These are phyloP conservation scores for Cyprinodon diabolis DNA, from an alignment of 2,797 vertebrate species.

Conservation along the genomic window DNA sequence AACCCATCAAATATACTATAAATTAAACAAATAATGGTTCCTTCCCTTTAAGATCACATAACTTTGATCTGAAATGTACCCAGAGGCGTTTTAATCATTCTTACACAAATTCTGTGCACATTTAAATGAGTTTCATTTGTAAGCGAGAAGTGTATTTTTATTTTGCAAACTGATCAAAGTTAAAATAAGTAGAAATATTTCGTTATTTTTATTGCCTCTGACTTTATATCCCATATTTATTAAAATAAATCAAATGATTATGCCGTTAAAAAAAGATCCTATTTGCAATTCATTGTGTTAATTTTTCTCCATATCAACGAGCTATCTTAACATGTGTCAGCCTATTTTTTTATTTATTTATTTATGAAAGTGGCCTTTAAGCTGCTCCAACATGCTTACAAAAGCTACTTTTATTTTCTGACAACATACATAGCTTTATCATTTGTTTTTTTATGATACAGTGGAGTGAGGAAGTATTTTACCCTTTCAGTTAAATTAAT, in stretches of 20 bases:
- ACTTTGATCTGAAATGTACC: neutral
- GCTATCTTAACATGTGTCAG: neutral
- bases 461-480: neutral
- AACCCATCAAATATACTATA: slow-evolving; percentile 17
- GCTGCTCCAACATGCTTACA: neutral
- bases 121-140: neutral
- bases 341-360: neutral
- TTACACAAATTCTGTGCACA: neutral
- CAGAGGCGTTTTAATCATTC: neutral
- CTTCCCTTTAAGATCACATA: neutral
- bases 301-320: too few species aligned
- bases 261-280: neutral
- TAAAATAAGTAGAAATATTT: neutral
- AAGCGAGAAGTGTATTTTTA: neutral
- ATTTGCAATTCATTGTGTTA: neutral
- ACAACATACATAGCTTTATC: too few species aligned
- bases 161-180: neutral
- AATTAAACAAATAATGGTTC: slow-evolving; percentile 15
- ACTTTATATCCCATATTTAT: neutral
- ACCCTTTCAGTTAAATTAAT: neutral
- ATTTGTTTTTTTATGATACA: neutral
- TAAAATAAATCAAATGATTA: neutral
- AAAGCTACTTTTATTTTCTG: neutral
- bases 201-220: neutral
- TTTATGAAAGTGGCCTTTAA: too few species aligned